Percentiles rank a stretch among this genome's conserved stretches.
phyloP scores from a whole-genome alignment of 1,140 invertebrate genomes.

The Drepana arcuata region DNA sequence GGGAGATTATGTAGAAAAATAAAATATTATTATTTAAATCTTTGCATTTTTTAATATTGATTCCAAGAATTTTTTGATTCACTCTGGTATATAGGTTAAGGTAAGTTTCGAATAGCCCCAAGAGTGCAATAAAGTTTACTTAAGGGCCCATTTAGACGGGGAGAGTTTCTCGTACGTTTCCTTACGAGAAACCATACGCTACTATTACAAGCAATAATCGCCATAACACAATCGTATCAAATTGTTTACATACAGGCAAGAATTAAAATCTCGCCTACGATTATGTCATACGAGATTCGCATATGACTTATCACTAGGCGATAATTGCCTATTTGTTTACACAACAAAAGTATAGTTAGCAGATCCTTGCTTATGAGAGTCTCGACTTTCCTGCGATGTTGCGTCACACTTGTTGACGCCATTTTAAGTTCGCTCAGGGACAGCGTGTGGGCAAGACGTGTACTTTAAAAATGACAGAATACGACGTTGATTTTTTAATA shows the following conservation, averaged over 20 bases:
- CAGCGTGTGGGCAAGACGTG: constrained; percentile 10
- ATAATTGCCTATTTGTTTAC: not conserved
- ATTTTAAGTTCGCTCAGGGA: constrained; percentile 7
- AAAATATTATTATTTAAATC: too few species aligned
- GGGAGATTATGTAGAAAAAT: too few species aligned
- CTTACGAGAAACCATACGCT: not conserved
- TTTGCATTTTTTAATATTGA: too few species aligned
- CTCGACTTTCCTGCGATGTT: constrained; percentile 9
- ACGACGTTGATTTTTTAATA: constrained; percentile 12
- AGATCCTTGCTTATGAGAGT: not conserved
- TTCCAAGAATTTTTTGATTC: too few species aligned
- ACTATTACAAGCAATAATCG: not conserved
- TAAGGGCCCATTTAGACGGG: too few species aligned
- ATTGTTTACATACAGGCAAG: not conserved
- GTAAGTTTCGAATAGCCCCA: too few species aligned
- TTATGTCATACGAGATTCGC: not conserved
- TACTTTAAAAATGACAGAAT: constrained; percentile 7
- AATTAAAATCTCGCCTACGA: not conserved
- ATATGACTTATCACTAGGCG: not conserved
- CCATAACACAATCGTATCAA: not conserved
- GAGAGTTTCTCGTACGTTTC: too few species aligned
- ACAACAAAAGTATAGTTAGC: not conserved
- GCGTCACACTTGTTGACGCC: constrained; percentile 11
- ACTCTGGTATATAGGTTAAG: too few species aligned
- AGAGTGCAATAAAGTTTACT: too few species aligned